Conservation (phyloP, 2,888 invertebrate genomes). For the Deilephila porcellus region DNA sequence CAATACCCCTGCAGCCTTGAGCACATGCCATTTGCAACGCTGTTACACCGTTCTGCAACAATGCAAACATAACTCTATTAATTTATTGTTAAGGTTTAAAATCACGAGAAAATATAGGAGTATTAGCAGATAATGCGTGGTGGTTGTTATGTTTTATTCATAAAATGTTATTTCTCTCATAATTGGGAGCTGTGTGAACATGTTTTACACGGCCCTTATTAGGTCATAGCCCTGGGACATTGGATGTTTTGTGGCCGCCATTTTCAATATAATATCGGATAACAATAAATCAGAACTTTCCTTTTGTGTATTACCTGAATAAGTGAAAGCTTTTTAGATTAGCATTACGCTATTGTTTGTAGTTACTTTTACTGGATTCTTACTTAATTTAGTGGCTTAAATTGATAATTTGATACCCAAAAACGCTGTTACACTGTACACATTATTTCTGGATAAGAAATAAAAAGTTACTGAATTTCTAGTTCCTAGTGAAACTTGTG, state of each 20-base stretch:
- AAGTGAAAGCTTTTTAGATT: neutral
- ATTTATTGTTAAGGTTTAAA: neutral
- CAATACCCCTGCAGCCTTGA: conserved; percentile 88
- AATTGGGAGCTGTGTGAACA: conserved; percentile 38
- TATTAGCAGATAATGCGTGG: conserved; percentile 32
- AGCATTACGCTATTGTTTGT: neutral
- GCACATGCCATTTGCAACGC: conserved; percentile 89
- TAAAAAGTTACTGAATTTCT: too few species aligned
- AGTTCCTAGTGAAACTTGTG: too few species aligned
- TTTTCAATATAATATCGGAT: neutral
- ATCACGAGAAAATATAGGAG: neutral
- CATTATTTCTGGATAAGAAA: too few species aligned
- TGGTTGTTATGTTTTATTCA: conserved; percentile 48
- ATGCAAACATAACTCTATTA: conserved; percentile 20
- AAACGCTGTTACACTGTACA: too few species aligned
- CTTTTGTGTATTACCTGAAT: neutral
- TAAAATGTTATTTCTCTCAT: conserved; percentile 38
- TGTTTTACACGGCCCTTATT: conserved; percentile 34
- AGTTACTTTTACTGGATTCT: too few species aligned
- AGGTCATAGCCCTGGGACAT: conserved; percentile 1
- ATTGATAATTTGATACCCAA: too few species aligned
- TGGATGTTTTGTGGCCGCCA: neutral
- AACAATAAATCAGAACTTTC: neutral
- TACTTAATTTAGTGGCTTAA: too few species aligned
- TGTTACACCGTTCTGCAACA: conserved; percentile 86